Percentiles rank a stretch among this genome's conserved stretches.
Conservation (phyloP, 2,797 vertebrate species). For the Lepidocolaptes lacrymiger region DNA sequence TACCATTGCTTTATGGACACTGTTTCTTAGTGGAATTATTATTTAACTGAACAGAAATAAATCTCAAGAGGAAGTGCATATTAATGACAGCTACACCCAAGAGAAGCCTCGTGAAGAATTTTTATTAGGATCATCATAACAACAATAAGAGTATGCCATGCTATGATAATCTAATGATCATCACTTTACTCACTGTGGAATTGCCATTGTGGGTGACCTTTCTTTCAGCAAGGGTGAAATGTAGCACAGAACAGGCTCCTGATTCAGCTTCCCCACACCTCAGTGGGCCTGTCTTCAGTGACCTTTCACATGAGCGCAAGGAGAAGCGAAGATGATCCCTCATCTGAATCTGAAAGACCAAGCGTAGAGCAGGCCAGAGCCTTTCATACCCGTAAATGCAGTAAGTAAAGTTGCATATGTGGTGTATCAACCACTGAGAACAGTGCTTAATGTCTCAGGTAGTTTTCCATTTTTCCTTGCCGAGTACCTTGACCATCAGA, state of each 20-base stretch:
- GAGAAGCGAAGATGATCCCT: neutral
- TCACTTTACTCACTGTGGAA: neutral
- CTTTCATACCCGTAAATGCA: neutral
- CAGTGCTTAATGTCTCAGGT: neutral
- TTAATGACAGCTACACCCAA: neutral
- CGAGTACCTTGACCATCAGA: neutral
- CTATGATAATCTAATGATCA: neutral
- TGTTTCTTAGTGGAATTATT: neutral
- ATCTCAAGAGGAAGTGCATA: neutral
- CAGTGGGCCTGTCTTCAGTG: neutral
- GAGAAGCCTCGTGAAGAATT: neutral
- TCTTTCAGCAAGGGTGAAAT: neutral
- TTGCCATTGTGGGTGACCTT: neutral
- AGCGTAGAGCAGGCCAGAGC: neutral
- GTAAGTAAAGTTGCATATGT: neutral
- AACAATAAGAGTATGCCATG: neutral
- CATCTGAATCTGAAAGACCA: neutral
- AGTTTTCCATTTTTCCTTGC: neutral
- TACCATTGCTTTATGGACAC: neutral
- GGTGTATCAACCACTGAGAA: neutral
- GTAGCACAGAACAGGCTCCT: neutral
- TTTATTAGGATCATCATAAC: neutral
- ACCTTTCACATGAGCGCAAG: neutral
- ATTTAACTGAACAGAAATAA: neutral
- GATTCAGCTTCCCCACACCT: neutral